Evolutionary conservation across 2,888 invertebrate genomes (phyloP).

Genomic region (Harpalus rufipes): DNA sequence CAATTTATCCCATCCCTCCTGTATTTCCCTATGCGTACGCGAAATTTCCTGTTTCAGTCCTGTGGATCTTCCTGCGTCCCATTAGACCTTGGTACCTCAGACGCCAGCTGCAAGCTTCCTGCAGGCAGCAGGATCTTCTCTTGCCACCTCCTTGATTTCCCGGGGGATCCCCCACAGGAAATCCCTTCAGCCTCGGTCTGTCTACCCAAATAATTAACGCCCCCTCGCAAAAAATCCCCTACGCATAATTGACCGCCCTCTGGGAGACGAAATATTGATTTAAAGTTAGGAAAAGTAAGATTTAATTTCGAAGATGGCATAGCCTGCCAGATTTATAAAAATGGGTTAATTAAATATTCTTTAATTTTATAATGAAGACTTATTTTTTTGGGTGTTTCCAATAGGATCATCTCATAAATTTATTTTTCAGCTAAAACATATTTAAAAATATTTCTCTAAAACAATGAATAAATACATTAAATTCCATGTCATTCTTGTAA

Average conservation of each 20-base stretch:
- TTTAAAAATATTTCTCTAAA: too few species aligned
- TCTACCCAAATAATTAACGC: conserved; percentile 44
- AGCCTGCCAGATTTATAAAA: too few species aligned
- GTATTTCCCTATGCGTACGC: not conserved
- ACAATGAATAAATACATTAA: too few species aligned
- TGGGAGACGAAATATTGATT: conserved; percentile 28
- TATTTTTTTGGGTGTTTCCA: too few species aligned
- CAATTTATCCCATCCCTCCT: not conserved
- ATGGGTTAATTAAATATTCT: too few species aligned
- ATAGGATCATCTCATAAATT: too few species aligned
- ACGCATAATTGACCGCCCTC: conserved; percentile 13
- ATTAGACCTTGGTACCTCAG: conserved; percentile 5
- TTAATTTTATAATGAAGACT: too few species aligned
- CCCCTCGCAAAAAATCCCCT: conserved; percentile 1
- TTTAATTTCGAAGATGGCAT: conserved; percentile 19
- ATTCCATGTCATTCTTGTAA: too few species aligned
- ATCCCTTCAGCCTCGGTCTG: conserved; percentile 21
- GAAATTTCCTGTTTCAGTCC: not conserved
- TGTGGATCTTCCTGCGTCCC: not conserved
- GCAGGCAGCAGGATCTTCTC: conserved; percentile 22
- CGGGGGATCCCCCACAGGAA: conserved; percentile 19
- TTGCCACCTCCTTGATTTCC: conserved; percentile 46
- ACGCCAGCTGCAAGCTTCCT: conserved; percentile 35
- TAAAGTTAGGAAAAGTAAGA: conserved; percentile 7
- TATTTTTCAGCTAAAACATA: too few species aligned